A percentile compares a stretch with the other conserved stretches of the same genome.
phyloP scores from a whole-genome alignment of 2,113 vertebrate genomes.

The Rattus rattus region DNA sequence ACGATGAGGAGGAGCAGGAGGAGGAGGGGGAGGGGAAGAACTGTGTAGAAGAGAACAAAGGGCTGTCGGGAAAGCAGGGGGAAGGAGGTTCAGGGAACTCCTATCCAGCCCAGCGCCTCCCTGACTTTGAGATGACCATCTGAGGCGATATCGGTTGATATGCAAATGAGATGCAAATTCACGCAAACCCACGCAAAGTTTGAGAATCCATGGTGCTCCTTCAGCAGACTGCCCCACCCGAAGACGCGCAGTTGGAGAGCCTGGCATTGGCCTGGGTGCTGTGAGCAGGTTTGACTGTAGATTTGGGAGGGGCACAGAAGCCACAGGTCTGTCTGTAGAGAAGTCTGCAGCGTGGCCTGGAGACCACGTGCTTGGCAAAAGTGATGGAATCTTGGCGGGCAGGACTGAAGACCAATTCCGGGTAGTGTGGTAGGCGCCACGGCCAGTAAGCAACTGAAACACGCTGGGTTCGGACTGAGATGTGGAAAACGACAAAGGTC shows the following conservation, averaged over 20 bases:
- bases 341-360: background rate
- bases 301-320: background rate
- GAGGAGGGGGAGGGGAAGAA: background rate
- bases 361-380: background rate
- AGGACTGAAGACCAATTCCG: background rate
- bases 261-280: background rate
- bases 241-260: background rate
- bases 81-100: background rate
- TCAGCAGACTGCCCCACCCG: background rate
- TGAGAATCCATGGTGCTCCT: background rate
- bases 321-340: background rate
- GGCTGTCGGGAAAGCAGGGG: background rate
- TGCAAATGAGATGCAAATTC: background rate
- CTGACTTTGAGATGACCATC: constrained; percentile 80
- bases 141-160: background rate
- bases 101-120: background rate
- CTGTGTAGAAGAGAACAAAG: background rate
- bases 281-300: background rate
- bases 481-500: background rate
- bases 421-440: background rate
- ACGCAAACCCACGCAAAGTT: background rate
- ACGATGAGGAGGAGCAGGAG: background rate
- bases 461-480: background rate
- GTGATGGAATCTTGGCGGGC: background rate
- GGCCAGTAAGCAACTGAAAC: background rate